phyloP scores from a whole-genome alignment of 2,888 invertebrate species.

The Tetranychus piercei region DNA sequence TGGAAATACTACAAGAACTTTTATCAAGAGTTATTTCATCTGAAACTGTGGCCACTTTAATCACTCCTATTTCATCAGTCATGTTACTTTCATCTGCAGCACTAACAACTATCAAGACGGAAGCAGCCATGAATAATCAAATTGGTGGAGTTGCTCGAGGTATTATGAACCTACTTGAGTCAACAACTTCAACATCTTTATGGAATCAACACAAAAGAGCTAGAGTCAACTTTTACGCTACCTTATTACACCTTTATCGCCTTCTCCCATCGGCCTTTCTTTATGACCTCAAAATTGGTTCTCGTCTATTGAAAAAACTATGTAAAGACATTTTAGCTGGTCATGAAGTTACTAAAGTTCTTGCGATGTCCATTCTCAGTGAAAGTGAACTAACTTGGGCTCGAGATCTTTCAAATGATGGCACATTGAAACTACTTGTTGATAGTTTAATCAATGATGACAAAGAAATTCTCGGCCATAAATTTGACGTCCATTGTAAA shows the following conservation, averaged over 20 bases:
- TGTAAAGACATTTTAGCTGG: conserved; percentile 23
- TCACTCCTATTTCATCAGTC: conserved; percentile 20
- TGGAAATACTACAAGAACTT: conserved; percentile 20
- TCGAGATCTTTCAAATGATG: conserved; percentile 21
- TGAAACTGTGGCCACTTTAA: conserved; percentile 10
- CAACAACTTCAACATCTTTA: conserved; percentile 12
- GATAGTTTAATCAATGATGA: conserved; percentile 60
- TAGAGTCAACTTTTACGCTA: conserved; percentile 21
- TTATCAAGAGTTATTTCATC: conserved; percentile 9
- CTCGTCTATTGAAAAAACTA: conserved; percentile 19
- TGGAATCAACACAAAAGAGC: conserved; percentile 22
- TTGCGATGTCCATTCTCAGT: conserved; percentile 21
- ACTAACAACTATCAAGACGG: conserved; percentile 12
- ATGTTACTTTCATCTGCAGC: conserved; percentile 19
- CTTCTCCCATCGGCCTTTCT: conserved; percentile 16
- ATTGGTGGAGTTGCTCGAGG: conserved; percentile 9
- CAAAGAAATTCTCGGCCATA: conserved; percentile 38
- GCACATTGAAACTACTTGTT: conserved; percentile 51
- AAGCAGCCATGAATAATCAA: conserved; percentile 16
- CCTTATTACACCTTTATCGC: conserved; percentile 19
- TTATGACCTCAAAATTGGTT: conserved; percentile 19
- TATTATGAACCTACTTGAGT: conserved; percentile 19
- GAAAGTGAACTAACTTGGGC: conserved; percentile 21
- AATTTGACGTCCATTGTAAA: conserved; percentile 20
- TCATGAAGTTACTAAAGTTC: conserved; percentile 23